Evolutionary conservation across 2,888 invertebrate species (phyloP), one percentile per base, ranked within the genome.

Genomic region (Chalcosyrphus nemorum): DNA sequence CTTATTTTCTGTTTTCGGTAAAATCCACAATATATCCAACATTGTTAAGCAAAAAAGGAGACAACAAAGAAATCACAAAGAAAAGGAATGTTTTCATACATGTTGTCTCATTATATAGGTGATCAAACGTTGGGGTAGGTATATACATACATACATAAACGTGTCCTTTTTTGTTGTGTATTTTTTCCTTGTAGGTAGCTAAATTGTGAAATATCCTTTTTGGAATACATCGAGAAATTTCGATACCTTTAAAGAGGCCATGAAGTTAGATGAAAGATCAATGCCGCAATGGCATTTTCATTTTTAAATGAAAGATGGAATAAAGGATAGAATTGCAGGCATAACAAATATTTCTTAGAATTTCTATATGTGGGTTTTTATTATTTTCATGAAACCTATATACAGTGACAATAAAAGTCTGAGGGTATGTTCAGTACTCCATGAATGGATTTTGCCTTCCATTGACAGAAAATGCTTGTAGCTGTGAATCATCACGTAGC

Each of bases 51-150:
- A 32, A 32, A 24, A n/a, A 29, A 45, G 32, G 2, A 4, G 19
- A 66, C 29, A 68, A 54, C 50, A 74, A 66, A 45, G 45, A 47
- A 63, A 21, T 63, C 17, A 19, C 13, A 66, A 50, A 13, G 29
- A 61, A 68, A 43, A 35, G 27, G 24, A 71, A 81, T 76, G 57
- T 65, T 76, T 65, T 57, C 50, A 19, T 63, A 63, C 50, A 71
- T 41, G n/a, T 21, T 35, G 52, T 45, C 59, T 43, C 56, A 68
- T 56, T 68, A 54, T 68, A 54, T 70, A 63, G 68, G 56, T 63
- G 63, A 74, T 54, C 54, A 63, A 75, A 81, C 19, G 11, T 75
- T 63, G 41, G 43, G 63, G 56, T 75, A 56, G 13, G 52, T 29
- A 54, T n/a, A 7, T 15, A 32, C 13, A 45, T n/a, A 61, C 29